phyloP scores from a whole-genome alignment of 2,797 vertebrate species.

The Picus viridis region DNA sequence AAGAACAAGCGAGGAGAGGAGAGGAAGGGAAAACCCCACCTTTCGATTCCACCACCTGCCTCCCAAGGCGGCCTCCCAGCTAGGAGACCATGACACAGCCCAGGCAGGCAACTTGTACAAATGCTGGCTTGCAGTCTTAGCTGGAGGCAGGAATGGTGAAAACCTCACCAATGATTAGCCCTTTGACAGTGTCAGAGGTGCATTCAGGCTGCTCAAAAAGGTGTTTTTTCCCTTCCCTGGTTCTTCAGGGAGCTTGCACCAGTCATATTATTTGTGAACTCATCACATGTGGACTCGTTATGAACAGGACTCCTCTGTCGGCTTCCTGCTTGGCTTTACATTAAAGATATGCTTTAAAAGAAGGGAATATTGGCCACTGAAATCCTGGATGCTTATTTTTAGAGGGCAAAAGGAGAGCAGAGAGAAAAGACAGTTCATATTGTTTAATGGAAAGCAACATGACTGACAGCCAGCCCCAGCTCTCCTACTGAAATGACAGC shows the following conservation, averaged over 20 bases:
- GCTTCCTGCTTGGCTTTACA: neutral
- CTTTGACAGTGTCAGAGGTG: neutral
- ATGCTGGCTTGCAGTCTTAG: neutral
- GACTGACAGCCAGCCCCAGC: neutral
- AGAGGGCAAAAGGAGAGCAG: neutral
- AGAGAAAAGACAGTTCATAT: neutral
- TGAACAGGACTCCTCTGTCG: neutral
- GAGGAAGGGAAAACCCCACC: neutral
- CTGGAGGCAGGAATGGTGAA: neutral
- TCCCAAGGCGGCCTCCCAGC: neutral
- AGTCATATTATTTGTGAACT: neutral
- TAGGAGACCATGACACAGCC: neutral
- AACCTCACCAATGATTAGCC: neutral
- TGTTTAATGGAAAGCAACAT: neutral
- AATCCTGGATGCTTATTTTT: neutral
- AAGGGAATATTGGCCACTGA: neutral
- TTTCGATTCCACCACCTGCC: neutral
- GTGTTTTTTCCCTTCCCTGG: neutral
- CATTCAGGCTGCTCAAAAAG: neutral
- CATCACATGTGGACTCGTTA: neutral
- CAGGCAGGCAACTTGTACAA: neutral
- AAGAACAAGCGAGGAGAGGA: neutral
- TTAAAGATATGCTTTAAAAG: neutral
- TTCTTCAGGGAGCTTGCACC: slow-evolving; percentile 19
- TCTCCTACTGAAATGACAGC: neutral